A percentile compares a stretch with the other conserved stretches of the same genome.
Conservation (phyloP, 2,888 invertebrate genomes). For the Megamerina dolium region DNA sequence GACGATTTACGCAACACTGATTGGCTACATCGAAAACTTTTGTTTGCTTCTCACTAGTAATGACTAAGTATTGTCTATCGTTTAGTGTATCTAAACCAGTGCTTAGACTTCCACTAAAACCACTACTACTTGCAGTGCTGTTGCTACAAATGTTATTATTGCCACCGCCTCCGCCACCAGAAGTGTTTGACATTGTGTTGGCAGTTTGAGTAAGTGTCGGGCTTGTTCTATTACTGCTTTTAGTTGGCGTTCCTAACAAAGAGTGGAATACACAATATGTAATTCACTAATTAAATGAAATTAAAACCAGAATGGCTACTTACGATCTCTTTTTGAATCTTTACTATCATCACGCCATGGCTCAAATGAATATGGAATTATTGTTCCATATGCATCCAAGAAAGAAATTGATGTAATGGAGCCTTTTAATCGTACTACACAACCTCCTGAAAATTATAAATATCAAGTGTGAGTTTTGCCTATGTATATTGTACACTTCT, state of each 20-base stretch:
- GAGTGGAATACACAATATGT: too few relatives aligned
- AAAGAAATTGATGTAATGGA: constrained; percentile 92
- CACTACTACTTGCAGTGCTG: constrained; percentile 36
- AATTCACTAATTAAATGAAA: too few relatives aligned
- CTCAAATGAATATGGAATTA: constrained; percentile 85
- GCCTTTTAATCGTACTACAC: constrained; percentile 93
- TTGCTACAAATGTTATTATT: constrained; percentile 30
- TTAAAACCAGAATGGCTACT: too few relatives aligned
- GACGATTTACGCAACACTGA: constrained; percentile 89
- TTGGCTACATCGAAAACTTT: constrained; percentile 90
- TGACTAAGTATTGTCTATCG: constrained; percentile 88
- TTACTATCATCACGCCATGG: constrained; percentile 84
- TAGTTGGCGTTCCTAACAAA: constrained; percentile 59
- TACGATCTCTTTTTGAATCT: constrained; percentile 51
- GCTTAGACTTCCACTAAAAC: constrained; percentile 41
- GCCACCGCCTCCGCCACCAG: too few relatives aligned
- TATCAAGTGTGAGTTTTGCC: background rate
- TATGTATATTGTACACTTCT: constrained; percentile 29
- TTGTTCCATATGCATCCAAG: constrained; percentile 88
- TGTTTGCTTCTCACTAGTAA: constrained; percentile 93
- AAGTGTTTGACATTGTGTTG: constrained; percentile 42
- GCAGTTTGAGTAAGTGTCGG: constrained; percentile 59
- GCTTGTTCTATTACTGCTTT: constrained; percentile 69
- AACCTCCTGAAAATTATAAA: constrained; percentile 65
- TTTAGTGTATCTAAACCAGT: constrained; percentile 51